These are phyloP conservation scores for Pandemis corylana DNA, from an alignment of 2,888 invertebrate genomes.

Conservation along the genomic window DNA sequence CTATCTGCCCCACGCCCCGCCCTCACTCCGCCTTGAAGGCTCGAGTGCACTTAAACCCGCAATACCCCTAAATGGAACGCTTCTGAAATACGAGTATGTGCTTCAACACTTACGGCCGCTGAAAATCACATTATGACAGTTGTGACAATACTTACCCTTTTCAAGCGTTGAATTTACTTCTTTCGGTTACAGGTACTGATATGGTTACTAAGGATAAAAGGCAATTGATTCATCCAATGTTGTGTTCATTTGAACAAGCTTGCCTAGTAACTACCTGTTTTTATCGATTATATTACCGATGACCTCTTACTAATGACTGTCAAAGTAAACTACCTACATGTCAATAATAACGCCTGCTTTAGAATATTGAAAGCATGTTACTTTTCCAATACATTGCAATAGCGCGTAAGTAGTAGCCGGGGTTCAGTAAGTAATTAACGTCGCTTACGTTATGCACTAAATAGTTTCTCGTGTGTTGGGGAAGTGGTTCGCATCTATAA, in stretches of 20 bases:
- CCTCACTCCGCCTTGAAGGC: conserved; percentile 34
- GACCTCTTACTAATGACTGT: conserved; percentile 34
- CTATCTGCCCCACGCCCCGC: conserved; percentile 48
- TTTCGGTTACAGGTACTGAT: conserved; percentile 12
- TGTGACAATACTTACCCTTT: conserved; percentile 22
- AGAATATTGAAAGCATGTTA: conserved; percentile 7
- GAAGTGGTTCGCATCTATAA: conserved; percentile 17
- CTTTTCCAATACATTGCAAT: conserved; percentile 6
- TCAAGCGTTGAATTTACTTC: conserved; percentile 6
- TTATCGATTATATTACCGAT: conserved; percentile 36
- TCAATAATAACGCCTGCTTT: conserved; percentile 11
- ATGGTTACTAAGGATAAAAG: conserved; percentile 1
- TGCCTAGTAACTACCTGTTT: conserved; percentile 5
- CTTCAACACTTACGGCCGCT: conserved; percentile 40
- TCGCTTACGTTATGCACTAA: conserved; percentile 38
- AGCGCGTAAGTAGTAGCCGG: neutral
- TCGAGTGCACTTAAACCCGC: conserved; percentile 57
- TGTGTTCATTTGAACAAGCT: conserved; percentile 11
- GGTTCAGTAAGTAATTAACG: conserved; percentile 30
- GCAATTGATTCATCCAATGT: conserved; percentile 12
- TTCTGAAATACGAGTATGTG: conserved; percentile 52
- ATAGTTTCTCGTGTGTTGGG: conserved; percentile 18
- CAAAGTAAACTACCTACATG: conserved; percentile 11
- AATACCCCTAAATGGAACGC: conserved; percentile 58
- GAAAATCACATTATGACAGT: conserved; percentile 58